These are phyloP conservation scores for Drosophila algonquin DNA, from an alignment of 2,888 invertebrate species.

Conservation along the genomic window DNA sequence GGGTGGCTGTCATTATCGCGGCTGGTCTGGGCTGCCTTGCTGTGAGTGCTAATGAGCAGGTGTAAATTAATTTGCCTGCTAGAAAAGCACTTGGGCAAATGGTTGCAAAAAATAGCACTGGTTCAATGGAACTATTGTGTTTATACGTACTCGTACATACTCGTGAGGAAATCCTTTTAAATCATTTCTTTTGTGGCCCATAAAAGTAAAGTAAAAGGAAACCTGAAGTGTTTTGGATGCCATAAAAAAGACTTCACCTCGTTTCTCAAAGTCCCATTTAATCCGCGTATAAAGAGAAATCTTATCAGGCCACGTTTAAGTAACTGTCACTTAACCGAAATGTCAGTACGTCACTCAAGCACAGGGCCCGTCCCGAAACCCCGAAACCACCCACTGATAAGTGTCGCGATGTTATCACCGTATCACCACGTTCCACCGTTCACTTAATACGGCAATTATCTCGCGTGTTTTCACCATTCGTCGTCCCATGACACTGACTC, in stretches of 20 bases:
- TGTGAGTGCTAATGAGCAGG: slow-evolving; percentile 63
- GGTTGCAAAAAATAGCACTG: slow-evolving; percentile 21
- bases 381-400: slow-evolving; percentile 40
- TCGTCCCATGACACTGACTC: slow-evolving; percentile 47
- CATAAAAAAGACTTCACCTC: slow-evolving; percentile 27
- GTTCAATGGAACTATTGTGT: slow-evolving; percentile 7
- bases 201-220: not conserved
- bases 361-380: not conserved
- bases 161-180: slow-evolving; percentile 15
- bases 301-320: slow-evolving; percentile 24
- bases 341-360: slow-evolving; percentile 18
- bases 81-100: slow-evolving; percentile 42
- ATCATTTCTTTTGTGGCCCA: slow-evolving; percentile 8
- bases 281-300: slow-evolving; percentile 52
- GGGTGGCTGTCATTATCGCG: no score
- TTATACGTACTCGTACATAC: not conserved
- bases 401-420: slow-evolving; percentile 17
- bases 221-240: not conserved
- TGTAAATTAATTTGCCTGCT: slow-evolving; percentile 70
- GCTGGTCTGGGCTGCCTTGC: not conserved
- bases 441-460: slow-evolving; percentile 71
- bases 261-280: slow-evolving; percentile 33
- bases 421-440: slow-evolving; percentile 46
- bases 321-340: slow-evolving; percentile 24
- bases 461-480: slow-evolving; percentile 14